Conservation (phyloP, 1,140 invertebrate species). For the Drosophila yakuba region DNA sequence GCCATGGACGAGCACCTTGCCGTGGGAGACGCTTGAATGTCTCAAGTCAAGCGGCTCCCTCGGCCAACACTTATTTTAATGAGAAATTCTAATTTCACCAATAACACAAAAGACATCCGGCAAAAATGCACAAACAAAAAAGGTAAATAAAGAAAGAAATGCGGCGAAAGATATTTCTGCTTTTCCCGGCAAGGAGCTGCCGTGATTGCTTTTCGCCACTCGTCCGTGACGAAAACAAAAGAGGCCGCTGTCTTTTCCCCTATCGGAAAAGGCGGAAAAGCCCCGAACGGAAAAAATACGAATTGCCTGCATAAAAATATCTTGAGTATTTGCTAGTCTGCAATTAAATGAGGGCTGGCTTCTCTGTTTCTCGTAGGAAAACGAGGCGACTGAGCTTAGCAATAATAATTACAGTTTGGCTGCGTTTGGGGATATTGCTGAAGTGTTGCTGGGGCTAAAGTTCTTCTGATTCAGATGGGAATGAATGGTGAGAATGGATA, state of each 20-base stretch:
- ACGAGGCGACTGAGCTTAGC: slow-evolving; percentile 33
- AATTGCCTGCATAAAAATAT: slow-evolving; percentile 68
- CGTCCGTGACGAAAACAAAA: slow-evolving; percentile 79
- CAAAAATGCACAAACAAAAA: slow-evolving; percentile 64
- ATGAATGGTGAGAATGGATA: not conserved
- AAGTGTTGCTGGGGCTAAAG: slow-evolving; percentile 51
- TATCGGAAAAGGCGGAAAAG: slow-evolving; percentile 24
- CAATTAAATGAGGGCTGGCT: slow-evolving; percentile 60
- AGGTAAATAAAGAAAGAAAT: slow-evolving; percentile 32
- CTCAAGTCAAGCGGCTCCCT: slow-evolving; percentile 74
- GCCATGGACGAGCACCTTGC: slow-evolving; percentile 76
- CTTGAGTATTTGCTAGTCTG: slow-evolving; percentile 67
- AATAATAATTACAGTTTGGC: slow-evolving; percentile 51
- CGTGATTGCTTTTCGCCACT: slow-evolving; percentile 77
- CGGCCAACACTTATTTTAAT: slow-evolving; percentile 81
- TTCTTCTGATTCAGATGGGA: not conserved
- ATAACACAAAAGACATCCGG: slow-evolving; percentile 67
- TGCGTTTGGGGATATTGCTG: slow-evolving; percentile 16
- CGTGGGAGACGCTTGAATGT: slow-evolving; percentile 53
- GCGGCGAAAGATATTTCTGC: slow-evolving; percentile 59
- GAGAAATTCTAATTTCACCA: slow-evolving; percentile 83
- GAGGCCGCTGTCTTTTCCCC: slow-evolving; percentile 31
- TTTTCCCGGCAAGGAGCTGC: slow-evolving; percentile 33
- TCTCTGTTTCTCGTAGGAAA: not conserved
- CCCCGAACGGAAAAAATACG: slow-evolving; percentile 29